phyloP scores from a whole-genome alignment of 2,113 vertebrate genomes.

The Tichodroma muraria region DNA sequence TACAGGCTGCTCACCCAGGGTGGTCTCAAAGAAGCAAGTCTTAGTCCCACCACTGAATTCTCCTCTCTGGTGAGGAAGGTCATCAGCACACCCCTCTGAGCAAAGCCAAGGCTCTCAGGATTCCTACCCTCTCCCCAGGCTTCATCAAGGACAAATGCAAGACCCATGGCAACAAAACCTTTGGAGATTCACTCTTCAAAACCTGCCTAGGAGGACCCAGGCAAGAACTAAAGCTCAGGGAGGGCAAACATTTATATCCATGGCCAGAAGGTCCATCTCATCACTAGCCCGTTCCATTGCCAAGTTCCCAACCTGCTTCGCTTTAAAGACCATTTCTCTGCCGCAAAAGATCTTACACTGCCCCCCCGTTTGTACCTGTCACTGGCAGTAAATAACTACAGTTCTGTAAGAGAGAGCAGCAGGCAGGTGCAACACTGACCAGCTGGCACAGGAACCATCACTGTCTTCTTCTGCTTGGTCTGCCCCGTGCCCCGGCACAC shows the following conservation, averaged over 20 bases:
- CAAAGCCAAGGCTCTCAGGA: neutral
- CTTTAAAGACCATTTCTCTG: neutral
- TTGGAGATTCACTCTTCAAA: neutral
- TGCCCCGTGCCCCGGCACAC: conserved; percentile 85
- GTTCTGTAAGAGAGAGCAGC: neutral
- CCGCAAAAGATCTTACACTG: rapidly evolving
- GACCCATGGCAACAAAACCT: neutral
- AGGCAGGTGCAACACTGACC: conserved; percentile 69
- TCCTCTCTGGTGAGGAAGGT: neutral
- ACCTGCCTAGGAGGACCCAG: neutral
- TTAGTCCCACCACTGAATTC: neutral
- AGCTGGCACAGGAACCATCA: conserved; percentile 92
- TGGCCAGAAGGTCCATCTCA: neutral
- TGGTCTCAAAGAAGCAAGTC: neutral
- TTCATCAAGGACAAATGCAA: neutral
- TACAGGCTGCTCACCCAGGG: neutral
- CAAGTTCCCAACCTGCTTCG: neutral
- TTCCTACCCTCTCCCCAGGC: neutral
- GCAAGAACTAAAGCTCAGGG: neutral
- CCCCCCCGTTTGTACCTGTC: neutral
- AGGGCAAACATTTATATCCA: neutral
- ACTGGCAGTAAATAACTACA: neutral
- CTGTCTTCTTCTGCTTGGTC: conserved; percentile 88
- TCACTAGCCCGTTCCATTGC: neutral
- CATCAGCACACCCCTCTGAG: neutral